phyloP scores from a whole-genome alignment of 2,113 vertebrate genomes.

The Odobenus rosmarus region DNA sequence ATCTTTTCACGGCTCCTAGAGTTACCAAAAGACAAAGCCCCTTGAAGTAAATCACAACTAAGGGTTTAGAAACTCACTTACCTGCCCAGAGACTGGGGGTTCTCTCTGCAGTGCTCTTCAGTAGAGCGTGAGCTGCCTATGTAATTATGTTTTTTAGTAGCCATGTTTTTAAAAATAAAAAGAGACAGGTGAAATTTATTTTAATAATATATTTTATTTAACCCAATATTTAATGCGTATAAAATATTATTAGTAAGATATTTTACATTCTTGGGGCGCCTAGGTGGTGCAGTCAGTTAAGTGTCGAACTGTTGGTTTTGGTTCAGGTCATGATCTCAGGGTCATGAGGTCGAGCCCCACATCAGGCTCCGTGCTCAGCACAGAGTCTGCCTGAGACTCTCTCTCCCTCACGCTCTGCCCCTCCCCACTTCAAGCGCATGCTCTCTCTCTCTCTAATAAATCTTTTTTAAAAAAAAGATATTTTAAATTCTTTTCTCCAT shows the following conservation, averaged over 20 bases:
- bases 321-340: not conserved
- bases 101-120: not conserved
- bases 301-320: not conserved
- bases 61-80: not conserved
- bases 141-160: not conserved
- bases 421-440: not conserved
- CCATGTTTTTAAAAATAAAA: not conserved
- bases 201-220: not conserved
- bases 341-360: not conserved
- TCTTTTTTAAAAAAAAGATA: not conserved
- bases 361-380: not conserved
- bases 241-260: not conserved
- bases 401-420: not conserved
- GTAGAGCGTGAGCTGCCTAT: not conserved
- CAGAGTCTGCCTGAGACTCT: not conserved
- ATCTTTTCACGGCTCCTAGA: not conserved
- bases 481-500: not conserved
- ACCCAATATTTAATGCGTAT: not conserved
- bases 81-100: not conserved
- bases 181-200: not conserved
- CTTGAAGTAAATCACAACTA: not conserved
- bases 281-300: not conserved
- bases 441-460: not conserved
- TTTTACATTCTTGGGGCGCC: not conserved
- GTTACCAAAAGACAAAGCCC: not conserved